Percentiles rank a stretch among this genome's conserved stretches.
Conservation (phyloP, 2,113 vertebrate genomes). For the Nannospalax galili region DNA sequence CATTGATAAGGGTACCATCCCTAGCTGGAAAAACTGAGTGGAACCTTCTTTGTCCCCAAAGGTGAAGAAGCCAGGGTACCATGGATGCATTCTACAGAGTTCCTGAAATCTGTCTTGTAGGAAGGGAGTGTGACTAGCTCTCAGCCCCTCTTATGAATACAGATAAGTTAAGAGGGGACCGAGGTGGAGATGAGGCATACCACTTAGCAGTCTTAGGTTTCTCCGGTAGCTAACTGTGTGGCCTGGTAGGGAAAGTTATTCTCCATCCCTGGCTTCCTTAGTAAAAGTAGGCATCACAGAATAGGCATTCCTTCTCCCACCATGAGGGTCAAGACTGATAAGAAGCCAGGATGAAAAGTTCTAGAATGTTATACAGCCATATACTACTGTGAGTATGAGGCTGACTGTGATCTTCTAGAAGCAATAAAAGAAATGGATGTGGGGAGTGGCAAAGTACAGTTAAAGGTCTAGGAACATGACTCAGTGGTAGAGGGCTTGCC, state of each 20-base stretch:
- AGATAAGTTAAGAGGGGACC: neutral
- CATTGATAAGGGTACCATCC: neutral
- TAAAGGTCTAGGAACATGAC: neutral
- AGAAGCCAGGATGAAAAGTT: neutral
- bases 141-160: neutral
- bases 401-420: neutral
- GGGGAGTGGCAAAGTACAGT: no score
- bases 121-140: neutral
- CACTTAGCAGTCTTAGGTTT: neutral
- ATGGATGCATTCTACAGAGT: neutral
- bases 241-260: neutral
- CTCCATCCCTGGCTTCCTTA: neutral
- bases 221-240: neutral
- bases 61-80: neutral
- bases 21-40: neutral
- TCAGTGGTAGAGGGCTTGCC: neutral
- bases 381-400: neutral
- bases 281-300: neutral
- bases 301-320: accelerated
- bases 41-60: neutral
- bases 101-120: neutral
- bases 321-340: neutral
- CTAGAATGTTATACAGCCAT: neutral
- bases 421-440: neutral
- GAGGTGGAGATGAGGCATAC: neutral